Conservation (phyloP, 1,140 invertebrate genomes). For the Penaeus chinensis region DNA sequence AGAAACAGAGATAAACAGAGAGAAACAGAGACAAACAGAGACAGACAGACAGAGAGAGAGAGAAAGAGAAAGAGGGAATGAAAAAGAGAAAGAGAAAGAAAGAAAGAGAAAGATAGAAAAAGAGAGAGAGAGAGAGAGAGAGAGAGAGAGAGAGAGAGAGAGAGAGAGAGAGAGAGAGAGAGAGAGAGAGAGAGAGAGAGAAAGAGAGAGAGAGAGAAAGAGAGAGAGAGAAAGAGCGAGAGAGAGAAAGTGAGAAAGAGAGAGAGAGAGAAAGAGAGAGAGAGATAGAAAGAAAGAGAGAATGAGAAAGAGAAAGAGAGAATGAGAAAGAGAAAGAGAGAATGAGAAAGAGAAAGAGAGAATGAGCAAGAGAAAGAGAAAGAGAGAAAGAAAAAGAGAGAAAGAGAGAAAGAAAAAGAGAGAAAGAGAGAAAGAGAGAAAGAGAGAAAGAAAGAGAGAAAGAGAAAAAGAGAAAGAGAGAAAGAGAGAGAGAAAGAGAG, state of each 20-base stretch:
- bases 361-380: background rate
- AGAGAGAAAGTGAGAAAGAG: background rate
- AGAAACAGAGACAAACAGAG: background rate
- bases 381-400: background rate
- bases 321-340: background rate
- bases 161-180: background rate
- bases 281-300: background rate
- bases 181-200: background rate
- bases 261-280: background rate
- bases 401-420: background rate
- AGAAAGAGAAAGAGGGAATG: conserved; percentile 3
- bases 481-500: background rate
- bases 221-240: background rate
- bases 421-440: background rate
- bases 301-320: background rate
- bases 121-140: background rate
- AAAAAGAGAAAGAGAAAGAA: background rate
- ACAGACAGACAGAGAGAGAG: background rate
- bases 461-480: background rate
- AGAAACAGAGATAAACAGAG: background rate
- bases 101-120: background rate
- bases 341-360: background rate
- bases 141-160: background rate
- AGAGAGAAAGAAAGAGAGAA: background rate
- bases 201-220: background rate